A percentile compares a stretch with the other conserved stretches of the same genome.
phyloP scores from a whole-genome alignment of 2,113 vertebrate species.

The Natator depressus region DNA sequence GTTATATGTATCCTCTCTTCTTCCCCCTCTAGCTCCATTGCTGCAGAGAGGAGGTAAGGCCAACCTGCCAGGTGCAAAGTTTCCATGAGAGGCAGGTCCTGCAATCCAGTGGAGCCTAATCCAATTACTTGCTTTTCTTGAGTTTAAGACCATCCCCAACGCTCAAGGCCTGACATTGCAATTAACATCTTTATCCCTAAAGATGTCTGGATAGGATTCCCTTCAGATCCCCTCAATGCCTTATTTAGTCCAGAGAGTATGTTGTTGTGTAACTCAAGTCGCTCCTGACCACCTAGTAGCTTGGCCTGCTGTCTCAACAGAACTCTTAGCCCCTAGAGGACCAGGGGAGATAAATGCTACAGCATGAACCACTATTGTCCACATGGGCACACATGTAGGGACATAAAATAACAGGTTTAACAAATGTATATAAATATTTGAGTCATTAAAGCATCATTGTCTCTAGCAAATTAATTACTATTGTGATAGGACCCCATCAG shows the following conservation, averaged over 20 bases:
- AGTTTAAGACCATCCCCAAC: not conserved
- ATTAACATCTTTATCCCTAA: not conserved
- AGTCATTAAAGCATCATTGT: too few species aligned
- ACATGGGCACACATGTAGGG: not conserved
- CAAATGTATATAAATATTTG: too few species aligned
- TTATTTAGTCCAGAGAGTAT: not conserved
- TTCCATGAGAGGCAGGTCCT: not conserved
- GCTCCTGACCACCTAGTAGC: not conserved
- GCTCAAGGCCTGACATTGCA: not conserved
- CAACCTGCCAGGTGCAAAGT: not conserved
- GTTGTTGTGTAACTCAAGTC: too few species aligned
- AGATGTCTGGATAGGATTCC: too few species aligned
- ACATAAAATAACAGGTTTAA: too few species aligned
- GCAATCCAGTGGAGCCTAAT: not conserved
- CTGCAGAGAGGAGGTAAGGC: not conserved
- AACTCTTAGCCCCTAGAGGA: not conserved
- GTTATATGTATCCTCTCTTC: not conserved
- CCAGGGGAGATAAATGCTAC: not conserved
- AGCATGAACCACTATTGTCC: not conserved
- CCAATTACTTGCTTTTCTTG: not conserved
- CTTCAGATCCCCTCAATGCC: not conserved
- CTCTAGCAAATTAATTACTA: not conserved
- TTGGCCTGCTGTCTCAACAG: not conserved
- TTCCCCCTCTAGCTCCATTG: not conserved
- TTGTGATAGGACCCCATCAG: not conserved